Evolutionary conservation across 2,797 vertebrate genomes (phyloP).

Genomic region (Esox masquinongy): DNA sequence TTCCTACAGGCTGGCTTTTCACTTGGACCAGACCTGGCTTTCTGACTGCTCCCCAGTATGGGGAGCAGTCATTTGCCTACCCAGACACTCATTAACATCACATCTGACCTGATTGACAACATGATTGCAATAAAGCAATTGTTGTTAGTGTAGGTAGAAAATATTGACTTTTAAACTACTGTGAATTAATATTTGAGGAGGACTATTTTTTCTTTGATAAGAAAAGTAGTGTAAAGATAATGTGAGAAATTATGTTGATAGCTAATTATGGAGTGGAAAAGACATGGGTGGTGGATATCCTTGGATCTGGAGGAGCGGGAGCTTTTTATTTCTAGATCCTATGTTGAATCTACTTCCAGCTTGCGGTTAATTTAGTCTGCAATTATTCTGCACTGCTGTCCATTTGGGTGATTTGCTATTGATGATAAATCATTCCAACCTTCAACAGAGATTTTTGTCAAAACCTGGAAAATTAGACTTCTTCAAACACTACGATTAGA

Average conservation of each 20-base stretch:
- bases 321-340: slow-evolving; percentile 42
- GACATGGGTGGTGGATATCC: neutral
- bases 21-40: slow-evolving; percentile 29
- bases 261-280: neutral
- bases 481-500: neutral
- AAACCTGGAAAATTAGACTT: neutral
- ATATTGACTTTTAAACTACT: slow-evolving; percentile 64
- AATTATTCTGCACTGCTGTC: slow-evolving; percentile 49
- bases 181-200: slow-evolving; percentile 44
- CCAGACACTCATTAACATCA: neutral
- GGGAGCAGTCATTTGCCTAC: too few species aligned
- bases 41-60: slow-evolving; percentile 27
- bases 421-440: neutral
- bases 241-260: slow-evolving; percentile 8
- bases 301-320: slow-evolving; percentile 32
- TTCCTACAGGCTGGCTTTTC: slow-evolving; percentile 61
- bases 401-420: slow-evolving; percentile 51
- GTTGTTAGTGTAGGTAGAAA: slow-evolving; percentile 23
- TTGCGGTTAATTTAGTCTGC: slow-evolving; percentile 38
- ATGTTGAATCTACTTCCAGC: slow-evolving; percentile 39
- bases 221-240: slow-evolving; percentile 6
- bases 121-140: neutral
- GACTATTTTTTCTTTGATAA: slow-evolving; percentile 44
- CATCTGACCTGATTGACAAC: neutral
- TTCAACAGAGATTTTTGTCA: neutral